Evolutionary conservation across 2,888 invertebrate species (phyloP).

Genomic region (Drosophila kokeensis): DNA sequence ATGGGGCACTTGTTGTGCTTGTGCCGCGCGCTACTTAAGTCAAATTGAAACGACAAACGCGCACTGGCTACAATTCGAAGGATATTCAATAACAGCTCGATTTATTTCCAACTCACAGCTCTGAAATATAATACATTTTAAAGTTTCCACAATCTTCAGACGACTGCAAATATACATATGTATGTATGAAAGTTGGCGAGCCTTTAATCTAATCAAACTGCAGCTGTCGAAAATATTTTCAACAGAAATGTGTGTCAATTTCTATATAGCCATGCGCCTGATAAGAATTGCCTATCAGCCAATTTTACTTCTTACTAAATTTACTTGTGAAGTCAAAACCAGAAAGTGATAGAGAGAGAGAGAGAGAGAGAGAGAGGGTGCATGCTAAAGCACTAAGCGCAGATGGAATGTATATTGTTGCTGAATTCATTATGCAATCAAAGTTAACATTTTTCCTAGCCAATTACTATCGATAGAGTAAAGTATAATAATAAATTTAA

Average conservation of each 20-base stretch:
- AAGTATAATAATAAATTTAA: no score
- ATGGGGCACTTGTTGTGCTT: slow-evolving; percentile 84
- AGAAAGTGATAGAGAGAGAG: not conserved
- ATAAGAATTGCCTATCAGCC: slow-evolving; percentile 35
- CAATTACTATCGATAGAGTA: not conserved
- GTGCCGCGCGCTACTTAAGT: slow-evolving; percentile 70
- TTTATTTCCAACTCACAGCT: slow-evolving; percentile 7
- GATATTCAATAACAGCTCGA: not conserved
- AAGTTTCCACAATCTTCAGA: not conserved
- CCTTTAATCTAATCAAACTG: slow-evolving; percentile 54
- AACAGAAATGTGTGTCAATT: slow-evolving; percentile 52
- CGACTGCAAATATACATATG: slow-evolving; percentile 18
- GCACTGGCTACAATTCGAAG: slow-evolving; percentile 39
- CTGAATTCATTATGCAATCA: not conserved
- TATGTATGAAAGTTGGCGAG: slow-evolving; percentile 3
- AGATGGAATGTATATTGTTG: not conserved
- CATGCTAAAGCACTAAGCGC: not conserved
- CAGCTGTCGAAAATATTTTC: slow-evolving; percentile 37
- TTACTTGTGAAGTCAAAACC: slow-evolving; percentile 10
- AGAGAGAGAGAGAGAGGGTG: not conserved
- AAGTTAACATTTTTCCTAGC: not conserved
- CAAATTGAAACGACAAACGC: slow-evolving; percentile 75
- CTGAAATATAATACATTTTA: not conserved
- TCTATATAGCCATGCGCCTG: slow-evolving; percentile 23
- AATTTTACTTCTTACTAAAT: not conserved